Evolutionary conservation across 2,888 invertebrate genomes (phyloP).

Genomic region (Cryptops parisi): DNA sequence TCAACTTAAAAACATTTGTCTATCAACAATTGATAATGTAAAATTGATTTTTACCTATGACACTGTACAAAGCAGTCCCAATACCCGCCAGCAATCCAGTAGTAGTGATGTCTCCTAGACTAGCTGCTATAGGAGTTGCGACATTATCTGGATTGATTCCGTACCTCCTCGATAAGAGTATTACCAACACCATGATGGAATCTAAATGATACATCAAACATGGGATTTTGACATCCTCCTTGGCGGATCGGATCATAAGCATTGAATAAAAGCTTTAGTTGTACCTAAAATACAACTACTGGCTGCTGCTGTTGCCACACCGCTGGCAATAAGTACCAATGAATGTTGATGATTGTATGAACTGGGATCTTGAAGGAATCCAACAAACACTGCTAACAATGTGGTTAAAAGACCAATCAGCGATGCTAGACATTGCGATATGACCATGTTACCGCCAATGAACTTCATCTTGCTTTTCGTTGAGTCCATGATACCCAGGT

Average conservation of each 20-base stretch:
- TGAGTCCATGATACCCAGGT: conserved; percentile 37
- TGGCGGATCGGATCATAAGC: not conserved
- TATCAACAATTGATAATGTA: too few species aligned
- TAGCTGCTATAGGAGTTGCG: conserved; percentile 87
- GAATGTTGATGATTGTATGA: conserved; percentile 64
- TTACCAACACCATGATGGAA: conserved; percentile 69
- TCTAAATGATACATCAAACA: conserved; percentile 45
- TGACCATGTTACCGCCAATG: conserved; percentile 36
- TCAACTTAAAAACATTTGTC: not conserved
- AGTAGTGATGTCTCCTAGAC: conserved; percentile 76
- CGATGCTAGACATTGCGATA: conserved; percentile 54
- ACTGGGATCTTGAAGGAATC: conserved; percentile 31
- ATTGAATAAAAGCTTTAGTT: not conserved
- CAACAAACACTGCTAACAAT: conserved; percentile 64
- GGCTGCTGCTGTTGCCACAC: conserved; percentile 71
- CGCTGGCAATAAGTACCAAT: conserved; percentile 66
- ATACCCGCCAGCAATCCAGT: conserved; percentile 67
- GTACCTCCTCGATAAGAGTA: conserved; percentile 57
- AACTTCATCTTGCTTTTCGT: conserved; percentile 30
- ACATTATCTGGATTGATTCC: conserved; percentile 86
- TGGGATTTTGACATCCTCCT: not conserved
- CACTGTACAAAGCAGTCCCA: conserved; percentile 52
- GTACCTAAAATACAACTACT: conserved; percentile 68
- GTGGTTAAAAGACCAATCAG: conserved; percentile 75
- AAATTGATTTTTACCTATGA: conserved; percentile 46